Evolutionary conservation across 2,797 vertebrate species (phyloP).

Genomic region (Dromococcyx pavoninus): DNA sequence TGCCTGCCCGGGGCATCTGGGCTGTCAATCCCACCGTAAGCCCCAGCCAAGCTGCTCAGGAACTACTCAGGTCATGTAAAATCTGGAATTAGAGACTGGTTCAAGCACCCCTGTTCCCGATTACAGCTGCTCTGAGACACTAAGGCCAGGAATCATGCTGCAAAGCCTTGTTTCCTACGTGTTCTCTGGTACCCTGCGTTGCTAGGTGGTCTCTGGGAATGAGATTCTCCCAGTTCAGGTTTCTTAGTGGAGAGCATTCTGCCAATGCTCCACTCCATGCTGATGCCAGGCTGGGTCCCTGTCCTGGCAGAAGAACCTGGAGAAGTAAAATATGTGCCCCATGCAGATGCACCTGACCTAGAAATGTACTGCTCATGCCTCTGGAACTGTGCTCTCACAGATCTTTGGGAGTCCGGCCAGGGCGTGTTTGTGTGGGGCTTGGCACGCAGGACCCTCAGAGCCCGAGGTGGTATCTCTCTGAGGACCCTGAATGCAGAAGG

Average conservation of each 20-base stretch:
- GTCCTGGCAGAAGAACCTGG: neutral
- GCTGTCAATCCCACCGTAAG: slow-evolving; percentile 28
- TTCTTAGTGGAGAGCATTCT: neutral
- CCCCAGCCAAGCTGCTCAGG: slow-evolving; percentile 12
- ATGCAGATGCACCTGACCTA: neutral
- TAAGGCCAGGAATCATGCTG: neutral
- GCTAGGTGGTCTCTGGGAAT: neutral
- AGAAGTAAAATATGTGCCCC: neutral
- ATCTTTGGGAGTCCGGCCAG: neutral
- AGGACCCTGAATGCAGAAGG: neutral
- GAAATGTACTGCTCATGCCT: neutral
- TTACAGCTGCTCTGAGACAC: slow-evolving; percentile 10
- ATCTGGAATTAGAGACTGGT: slow-evolving; percentile 30
- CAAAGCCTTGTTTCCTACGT: neutral
- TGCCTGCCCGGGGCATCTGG: neutral
- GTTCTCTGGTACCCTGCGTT: neutral
- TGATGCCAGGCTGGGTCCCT: neutral
- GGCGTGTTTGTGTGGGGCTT: rapidly evolving
- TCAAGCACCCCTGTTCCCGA: neutral
- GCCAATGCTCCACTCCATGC: neutral
- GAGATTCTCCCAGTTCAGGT: neutral
- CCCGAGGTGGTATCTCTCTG: neutral
- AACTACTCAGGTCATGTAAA: slow-evolving; percentile 30
- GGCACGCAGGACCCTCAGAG: neutral
- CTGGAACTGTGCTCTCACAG: neutral